Conservation (phyloP, 2,797 vertebrate genomes). For the Pygocentrus nattereri region DNA sequence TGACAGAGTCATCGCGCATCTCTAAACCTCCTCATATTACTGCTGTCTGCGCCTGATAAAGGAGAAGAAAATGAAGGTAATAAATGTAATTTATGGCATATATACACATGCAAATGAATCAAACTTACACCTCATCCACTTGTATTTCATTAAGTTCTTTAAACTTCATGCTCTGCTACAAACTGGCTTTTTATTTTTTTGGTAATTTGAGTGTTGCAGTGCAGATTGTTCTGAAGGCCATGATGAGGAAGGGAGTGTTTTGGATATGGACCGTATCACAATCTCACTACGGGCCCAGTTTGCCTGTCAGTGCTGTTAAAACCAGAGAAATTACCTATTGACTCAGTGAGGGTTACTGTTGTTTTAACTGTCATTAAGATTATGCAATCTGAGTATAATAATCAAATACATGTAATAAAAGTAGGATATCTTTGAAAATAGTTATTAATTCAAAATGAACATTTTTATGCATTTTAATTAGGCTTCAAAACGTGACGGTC, state of each 20-base stretch:
- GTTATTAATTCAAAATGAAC: too few relatives aligned
- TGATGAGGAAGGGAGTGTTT: background rate
- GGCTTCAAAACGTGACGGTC: too few relatives aligned
- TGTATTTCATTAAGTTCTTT: conserved; percentile 24
- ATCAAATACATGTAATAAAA: too few relatives aligned
- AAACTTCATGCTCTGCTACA: background rate
- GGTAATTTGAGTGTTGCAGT: background rate
- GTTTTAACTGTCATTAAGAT: too few relatives aligned
- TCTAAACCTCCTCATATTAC: conserved; percentile 39
- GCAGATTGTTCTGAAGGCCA: background rate
- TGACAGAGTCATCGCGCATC: conserved; percentile 48
- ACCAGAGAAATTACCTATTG: too few relatives aligned
- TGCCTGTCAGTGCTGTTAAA: too few relatives aligned
- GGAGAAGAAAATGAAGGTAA: conserved; percentile 47
- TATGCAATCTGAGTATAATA: too few relatives aligned
- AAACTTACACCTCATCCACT: conserved; percentile 23
- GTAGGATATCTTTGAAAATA: too few relatives aligned
- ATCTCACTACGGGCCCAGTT: too few relatives aligned
- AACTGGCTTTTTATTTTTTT: background rate
- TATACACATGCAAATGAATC: conserved; percentile 42
- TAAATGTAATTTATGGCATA: conserved; percentile 51
- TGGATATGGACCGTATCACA: background rate
- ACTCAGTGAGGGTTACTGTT: too few relatives aligned
- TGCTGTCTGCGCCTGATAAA: conserved; percentile 51
- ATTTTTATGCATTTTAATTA: too few relatives aligned